These are phyloP conservation scores for Anolis apletophallus DNA, from an alignment of 2,797 vertebrate species.

Conservation along the genomic window DNA sequence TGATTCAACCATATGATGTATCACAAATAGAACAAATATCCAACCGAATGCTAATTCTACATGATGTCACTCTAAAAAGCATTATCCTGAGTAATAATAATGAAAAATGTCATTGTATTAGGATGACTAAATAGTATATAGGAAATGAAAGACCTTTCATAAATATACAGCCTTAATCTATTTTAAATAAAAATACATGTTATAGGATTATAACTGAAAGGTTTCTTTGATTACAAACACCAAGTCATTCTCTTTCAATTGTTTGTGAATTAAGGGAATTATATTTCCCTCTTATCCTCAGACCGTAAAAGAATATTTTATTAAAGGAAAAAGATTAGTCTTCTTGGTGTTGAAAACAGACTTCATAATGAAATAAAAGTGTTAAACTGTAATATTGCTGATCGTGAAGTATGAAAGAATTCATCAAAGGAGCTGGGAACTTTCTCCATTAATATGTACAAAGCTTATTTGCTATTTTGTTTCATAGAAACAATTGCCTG, in stretches of 20 bases:
- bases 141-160: slow-evolving; percentile 36
- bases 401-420: slow-evolving; percentile 40
- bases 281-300: slow-evolving; percentile 22
- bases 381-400: background rate
- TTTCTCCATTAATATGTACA: background rate
- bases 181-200: slow-evolving; percentile 22
- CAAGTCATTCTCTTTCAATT: slow-evolving; percentile 56
- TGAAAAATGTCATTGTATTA: slow-evolving; percentile 34
- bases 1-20: background rate
- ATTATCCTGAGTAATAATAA: slow-evolving; percentile 45
- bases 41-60: slow-evolving; percentile 24
- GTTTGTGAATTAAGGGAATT: slow-evolving; percentile 33
- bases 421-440: background rate
- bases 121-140: slow-evolving; percentile 22
- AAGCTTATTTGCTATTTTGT: slow-evolving; percentile 22
- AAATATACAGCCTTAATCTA: background rate
- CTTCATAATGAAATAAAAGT: slow-evolving; percentile 21
- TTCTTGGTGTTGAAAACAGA: slow-evolving; percentile 46
- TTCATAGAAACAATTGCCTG: background rate
- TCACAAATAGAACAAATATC: background rate
- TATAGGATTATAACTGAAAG: slow-evolving; percentile 57
- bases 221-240: slow-evolving; percentile 55
- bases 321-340: slow-evolving; percentile 31
- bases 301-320: slow-evolving; percentile 33
- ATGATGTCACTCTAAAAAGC: slow-evolving; percentile 41